Base-by-base conservation (phyloP, 2,797 vertebrate genomes). In the Onychomys arenicola region DNA sequence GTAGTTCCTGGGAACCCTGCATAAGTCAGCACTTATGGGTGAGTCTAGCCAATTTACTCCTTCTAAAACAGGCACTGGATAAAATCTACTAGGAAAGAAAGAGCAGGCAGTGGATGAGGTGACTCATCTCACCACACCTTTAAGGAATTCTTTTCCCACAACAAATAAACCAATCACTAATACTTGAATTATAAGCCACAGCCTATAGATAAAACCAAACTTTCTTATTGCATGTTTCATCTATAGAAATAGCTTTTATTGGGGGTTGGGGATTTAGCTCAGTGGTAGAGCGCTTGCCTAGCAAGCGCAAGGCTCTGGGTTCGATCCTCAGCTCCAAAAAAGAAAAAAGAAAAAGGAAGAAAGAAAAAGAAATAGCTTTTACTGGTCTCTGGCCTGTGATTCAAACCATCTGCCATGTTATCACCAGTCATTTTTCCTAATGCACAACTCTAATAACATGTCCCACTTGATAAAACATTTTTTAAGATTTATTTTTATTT, bases 111-210 rank as follows among this genome's bases (percentile, higher is more conserved):
- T 46, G 29, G 94, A 61, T 46, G 29, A 65, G 76, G 55, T 81
- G 37, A 96, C 46, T 93, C 87, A 65, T 21, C 40, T 78, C 63
- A 89, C 78, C 9, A 0, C 29, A 87, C 32, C 92, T 86, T 49
- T 71, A 95, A 92, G 67, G 84, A 91, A 95, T 88, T 88, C 73
- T 89, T 34, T 92, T 29, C 34, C 69, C 81, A 40, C 34, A 90
- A 86, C 25, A 93, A 55, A 85, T 95, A 85, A 25, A 57, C 76
- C 23, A 75, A 85, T 55, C 40, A 37, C 83, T 11, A 93, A 23
- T 95, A 81, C 52, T 89, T 67, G 87, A 94, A 96, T 93, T 84
- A 29, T 46, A 95, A 90, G 82, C 37, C 49, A 91, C 19, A 78
- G 57, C 85, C 82, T n/a, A 83, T 11, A 84, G 67, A 86, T 80